Evolutionary conservation across 2,113 vertebrate genomes (phyloP).

Genomic region (Castor canadensis): DNA sequence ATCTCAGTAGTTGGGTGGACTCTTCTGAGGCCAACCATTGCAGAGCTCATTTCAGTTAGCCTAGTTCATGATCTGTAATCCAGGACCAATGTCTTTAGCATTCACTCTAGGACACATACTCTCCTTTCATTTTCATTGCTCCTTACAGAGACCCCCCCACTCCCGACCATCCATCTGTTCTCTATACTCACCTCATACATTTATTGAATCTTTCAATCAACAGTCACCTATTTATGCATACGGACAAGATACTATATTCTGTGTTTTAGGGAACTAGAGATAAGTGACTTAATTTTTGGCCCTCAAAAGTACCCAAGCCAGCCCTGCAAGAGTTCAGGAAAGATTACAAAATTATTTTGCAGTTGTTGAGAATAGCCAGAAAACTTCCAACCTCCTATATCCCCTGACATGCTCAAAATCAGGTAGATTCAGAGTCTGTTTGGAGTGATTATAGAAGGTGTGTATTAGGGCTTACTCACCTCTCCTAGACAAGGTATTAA

Average conservation of each 20-base stretch:
- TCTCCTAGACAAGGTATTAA: neutral
- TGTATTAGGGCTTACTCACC: neutral
- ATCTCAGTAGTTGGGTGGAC: neutral
- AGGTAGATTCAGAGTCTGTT: neutral
- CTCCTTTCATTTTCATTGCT: neutral
- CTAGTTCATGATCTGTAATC: neutral
- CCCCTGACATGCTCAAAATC: neutral
- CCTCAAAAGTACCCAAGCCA: neutral
- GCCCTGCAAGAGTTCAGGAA: neutral
- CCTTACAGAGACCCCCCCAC: neutral
- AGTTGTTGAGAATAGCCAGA: neutral
- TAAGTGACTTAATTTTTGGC: neutral
- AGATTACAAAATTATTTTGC: neutral
- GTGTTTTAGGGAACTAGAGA: neutral
- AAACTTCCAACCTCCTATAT: neutral
- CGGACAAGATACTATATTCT: neutral
- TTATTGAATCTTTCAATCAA: neutral
- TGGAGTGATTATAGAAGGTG: neutral
- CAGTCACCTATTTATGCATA: neutral
- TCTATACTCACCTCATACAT: fast-evolving
- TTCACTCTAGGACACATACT: neutral
- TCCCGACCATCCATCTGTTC: too few species aligned
- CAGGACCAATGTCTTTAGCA: too few species aligned
- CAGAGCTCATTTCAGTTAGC: neutral
- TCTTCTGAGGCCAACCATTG: neutral